phyloP scores from a whole-genome alignment of 2,113 vertebrate genomes.

The Muntiacus reevesi region DNA sequence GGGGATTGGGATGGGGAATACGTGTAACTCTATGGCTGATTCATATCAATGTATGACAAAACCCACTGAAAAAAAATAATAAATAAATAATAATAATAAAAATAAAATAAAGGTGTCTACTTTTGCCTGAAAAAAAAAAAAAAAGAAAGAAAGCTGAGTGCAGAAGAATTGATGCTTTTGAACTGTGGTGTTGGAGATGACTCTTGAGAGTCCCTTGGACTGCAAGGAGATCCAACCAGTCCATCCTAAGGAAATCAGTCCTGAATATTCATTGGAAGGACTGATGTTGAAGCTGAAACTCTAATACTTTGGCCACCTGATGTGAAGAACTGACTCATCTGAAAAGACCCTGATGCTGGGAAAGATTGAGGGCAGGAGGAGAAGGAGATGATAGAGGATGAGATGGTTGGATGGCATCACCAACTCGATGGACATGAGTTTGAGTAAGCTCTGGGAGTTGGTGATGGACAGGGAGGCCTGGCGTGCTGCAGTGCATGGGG shows the following conservation, averaged over 20 bases:
- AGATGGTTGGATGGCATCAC: background rate
- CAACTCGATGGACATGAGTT: background rate
- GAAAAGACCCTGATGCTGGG: background rate
- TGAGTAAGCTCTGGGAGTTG: background rate
- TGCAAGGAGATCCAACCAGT: background rate
- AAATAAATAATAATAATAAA: too few species aligned
- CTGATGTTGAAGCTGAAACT: background rate
- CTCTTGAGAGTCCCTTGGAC: background rate
- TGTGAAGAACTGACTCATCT: background rate
- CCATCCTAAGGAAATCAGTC: background rate
- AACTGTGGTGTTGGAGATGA: background rate
- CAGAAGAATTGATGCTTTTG: rapidly evolving
- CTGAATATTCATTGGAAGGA: background rate
- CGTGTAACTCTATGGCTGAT: too few species aligned
- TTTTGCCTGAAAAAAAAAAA: too few species aligned
- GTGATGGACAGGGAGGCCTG: background rate
- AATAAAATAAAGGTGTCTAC: too few species aligned
- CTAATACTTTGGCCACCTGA: background rate
- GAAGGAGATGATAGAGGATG: background rate
- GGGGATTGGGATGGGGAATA: too few species aligned
- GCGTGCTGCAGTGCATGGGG: background rate
- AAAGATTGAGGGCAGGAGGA: background rate
- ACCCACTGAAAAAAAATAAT: too few species aligned
- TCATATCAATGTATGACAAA: too few species aligned
- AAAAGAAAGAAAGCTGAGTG: background rate